A percentile compares a stretch with the other conserved stretches of the same genome.
Evolutionary conservation across 2,113 vertebrate species (phyloP).

Genomic region (Nothocercus julius): DNA sequence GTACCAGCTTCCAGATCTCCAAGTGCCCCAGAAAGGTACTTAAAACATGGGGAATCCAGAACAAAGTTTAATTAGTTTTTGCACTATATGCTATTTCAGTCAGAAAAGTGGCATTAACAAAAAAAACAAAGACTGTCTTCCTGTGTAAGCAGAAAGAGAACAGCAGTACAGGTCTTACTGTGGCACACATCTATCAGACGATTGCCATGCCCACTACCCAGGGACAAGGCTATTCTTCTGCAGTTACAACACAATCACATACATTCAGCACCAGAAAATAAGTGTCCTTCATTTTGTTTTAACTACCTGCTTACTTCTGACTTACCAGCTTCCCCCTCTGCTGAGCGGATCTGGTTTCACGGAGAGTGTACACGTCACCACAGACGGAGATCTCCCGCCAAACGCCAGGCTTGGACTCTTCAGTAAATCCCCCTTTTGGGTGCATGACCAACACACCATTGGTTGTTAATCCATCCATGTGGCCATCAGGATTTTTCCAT

Average conservation of each 20-base stretch:
- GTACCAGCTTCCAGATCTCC: background rate
- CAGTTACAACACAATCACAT: background rate
- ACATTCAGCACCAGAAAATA: background rate
- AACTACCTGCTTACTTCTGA: background rate
- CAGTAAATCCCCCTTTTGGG: slow-evolving; percentile 92
- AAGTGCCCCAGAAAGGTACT: background rate
- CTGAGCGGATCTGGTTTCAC: slow-evolving; percentile 96
- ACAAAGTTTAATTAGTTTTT: background rate
- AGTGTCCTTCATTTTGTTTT: rapidly evolving
- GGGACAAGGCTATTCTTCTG: no score
- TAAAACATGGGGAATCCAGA: background rate
- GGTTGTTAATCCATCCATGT: slow-evolving; percentile 98
- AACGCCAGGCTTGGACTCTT: slow-evolving; percentile 93
- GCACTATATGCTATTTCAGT: background rate
- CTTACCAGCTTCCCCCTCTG: slow-evolving; percentile 95
- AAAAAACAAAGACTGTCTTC: background rate
- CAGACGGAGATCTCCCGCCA: slow-evolving; percentile 98
- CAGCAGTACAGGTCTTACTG: background rate
- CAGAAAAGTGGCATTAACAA: background rate
- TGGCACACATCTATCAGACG: rapidly evolving
- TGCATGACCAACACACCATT: slow-evolving; percentile 99
- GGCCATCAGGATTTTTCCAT: slow-evolving; percentile 98
- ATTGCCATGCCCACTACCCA: background rate
- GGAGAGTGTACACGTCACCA: slow-evolving; percentile 94
- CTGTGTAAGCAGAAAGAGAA: background rate